Conservation (phyloP, 2,888 invertebrate genomes). For the Philhelius pedissequus region DNA sequence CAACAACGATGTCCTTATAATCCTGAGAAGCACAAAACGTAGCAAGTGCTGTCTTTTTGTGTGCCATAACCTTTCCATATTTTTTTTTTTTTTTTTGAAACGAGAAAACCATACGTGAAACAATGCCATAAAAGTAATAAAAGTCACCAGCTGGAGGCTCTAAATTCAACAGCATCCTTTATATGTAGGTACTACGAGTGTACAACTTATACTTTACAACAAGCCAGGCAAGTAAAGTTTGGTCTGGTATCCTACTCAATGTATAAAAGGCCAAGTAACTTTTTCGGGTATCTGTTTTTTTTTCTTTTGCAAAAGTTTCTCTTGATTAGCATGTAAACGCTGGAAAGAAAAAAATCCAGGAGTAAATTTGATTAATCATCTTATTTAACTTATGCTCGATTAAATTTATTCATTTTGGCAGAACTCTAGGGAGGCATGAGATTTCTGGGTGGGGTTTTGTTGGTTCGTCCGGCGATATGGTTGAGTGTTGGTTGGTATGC, state of each 20-base stretch:
- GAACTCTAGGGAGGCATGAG: background rate
- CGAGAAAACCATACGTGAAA: constrained; percentile 28
- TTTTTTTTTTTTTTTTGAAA: background rate
- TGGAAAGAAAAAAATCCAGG: background rate
- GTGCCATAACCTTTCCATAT: background rate
- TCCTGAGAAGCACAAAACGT: background rate
- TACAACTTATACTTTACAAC: background rate
- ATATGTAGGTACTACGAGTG: too few relatives aligned
- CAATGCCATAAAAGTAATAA: constrained; percentile 38
- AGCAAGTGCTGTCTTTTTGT: constrained; percentile 23
- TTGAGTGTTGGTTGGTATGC: background rate
- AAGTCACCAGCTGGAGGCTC: constrained; percentile 45
- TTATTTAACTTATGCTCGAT: constrained; percentile 28
- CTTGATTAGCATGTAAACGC: constrained; percentile 30
- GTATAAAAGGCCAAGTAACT: background rate
- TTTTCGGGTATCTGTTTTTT: constrained; percentile 32
- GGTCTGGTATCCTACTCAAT: background rate
- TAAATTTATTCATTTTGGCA: constrained; percentile 55
- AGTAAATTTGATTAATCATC: constrained; percentile 56
- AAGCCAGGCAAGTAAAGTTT: background rate
- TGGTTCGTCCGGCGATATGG: background rate
- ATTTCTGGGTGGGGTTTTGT: background rate
- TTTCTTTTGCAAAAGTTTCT: background rate
- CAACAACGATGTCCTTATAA: constrained; percentile 9
- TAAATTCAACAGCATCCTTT: constrained; percentile 19